Evolutionary conservation across 2,888 invertebrate species (phyloP).

Genomic region (Nasonia oneida): DNA sequence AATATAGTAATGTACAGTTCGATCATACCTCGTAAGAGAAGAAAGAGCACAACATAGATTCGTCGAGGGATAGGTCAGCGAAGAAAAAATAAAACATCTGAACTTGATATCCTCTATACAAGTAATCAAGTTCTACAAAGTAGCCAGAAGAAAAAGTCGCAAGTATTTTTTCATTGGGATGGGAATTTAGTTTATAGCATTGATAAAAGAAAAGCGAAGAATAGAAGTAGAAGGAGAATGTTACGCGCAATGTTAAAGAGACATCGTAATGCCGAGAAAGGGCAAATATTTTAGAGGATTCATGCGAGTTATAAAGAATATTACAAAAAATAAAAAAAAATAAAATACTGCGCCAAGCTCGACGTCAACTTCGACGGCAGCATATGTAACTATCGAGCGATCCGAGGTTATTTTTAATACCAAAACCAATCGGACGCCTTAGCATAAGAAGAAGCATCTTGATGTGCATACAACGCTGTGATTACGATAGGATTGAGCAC

Average conservation of each 20-base stretch:
- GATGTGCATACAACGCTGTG: constrained; percentile 60
- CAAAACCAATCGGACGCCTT: constrained; percentile 78
- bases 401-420: constrained; percentile 80
- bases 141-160: constrained; percentile 71
- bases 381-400: constrained; percentile 66
- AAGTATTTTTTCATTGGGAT: constrained; percentile 75
- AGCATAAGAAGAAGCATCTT: constrained; percentile 61
- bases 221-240: constrained; percentile 57
- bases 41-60: constrained; percentile 48
- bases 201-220: constrained; percentile 60
- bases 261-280: constrained; percentile 53
- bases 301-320: constrained; percentile 41
- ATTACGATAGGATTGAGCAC: constrained; percentile 61
- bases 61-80: constrained; percentile 58
- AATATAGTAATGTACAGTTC: constrained; percentile 61
- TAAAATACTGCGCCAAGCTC: constrained; percentile 50
- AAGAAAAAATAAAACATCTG: constrained; percentile 48
- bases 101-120: constrained; percentile 50
- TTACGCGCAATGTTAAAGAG: constrained; percentile 49
- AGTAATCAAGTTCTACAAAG: constrained; percentile 69
- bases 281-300: constrained; percentile 55
- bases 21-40: constrained; percentile 46
- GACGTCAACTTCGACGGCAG: constrained; percentile 51
- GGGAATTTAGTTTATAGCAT: constrained; percentile 70
- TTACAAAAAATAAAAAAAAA: constrained; percentile 32